Conservation (phyloP, 2,888 invertebrate species). For the Petrolisthes cinctipes region DNA sequence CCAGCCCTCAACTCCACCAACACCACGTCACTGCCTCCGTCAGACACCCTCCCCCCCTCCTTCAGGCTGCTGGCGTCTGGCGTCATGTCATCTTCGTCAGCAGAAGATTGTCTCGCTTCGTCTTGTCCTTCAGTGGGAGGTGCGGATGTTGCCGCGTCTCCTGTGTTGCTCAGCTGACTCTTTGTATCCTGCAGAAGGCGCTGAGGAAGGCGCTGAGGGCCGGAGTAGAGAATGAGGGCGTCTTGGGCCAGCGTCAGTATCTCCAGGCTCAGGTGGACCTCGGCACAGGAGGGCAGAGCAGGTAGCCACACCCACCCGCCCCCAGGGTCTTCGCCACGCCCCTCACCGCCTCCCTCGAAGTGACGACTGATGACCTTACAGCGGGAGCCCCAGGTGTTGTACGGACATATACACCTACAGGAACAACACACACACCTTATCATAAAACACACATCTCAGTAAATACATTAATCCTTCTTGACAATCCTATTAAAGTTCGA, state of each 20-base stretch:
- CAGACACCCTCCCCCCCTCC: not conserved
- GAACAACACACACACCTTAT: not conserved
- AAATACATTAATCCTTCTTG: no score
- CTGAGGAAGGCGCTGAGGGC: slow-evolving; percentile 14
- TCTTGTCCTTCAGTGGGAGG: not conserved
- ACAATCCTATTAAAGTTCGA: no score
- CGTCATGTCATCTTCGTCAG: not conserved
- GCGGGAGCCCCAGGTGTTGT: slow-evolving; percentile 84
- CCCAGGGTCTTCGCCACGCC: not conserved
- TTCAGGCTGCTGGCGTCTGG: not conserved
- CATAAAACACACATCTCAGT: no score
- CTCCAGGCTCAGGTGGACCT: slow-evolving; percentile 84
- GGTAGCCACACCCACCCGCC: slow-evolving; percentile 84
- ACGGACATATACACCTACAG: slow-evolving; percentile 82
- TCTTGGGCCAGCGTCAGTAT: slow-evolving; percentile 82
- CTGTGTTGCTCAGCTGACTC: not conserved
- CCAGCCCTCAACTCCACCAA: slow-evolving; percentile 87
- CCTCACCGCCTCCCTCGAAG: slow-evolving; percentile 44
- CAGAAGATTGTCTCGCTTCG: no score
- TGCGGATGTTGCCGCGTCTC: not conserved
- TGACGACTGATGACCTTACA: slow-evolving; percentile 73
- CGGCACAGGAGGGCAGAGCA: slow-evolving; percentile 86
- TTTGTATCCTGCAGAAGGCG: not conserved
- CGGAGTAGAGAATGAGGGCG: slow-evolving; percentile 85
- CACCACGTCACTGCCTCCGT: slow-evolving; percentile 73